A percentile compares a stretch with the other conserved stretches of the same genome.
Conservation (phyloP, 2,888 invertebrate genomes). For the Branchipolynoe longqiensis region DNA sequence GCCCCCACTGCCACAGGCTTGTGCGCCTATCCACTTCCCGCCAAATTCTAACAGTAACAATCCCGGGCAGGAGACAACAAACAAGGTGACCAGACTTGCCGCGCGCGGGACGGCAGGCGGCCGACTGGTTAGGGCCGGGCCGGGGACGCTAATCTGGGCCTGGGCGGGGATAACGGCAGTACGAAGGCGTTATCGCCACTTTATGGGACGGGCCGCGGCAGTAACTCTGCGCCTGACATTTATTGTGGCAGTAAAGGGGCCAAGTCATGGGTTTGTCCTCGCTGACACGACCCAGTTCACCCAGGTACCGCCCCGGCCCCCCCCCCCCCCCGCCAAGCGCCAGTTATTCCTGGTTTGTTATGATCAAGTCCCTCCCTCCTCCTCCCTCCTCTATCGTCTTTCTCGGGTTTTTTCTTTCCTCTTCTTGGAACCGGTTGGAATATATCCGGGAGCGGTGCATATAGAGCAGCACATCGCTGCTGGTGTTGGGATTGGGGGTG, state of each 20-base stretch:
- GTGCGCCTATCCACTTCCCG: too few relatives aligned
- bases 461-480: too few relatives aligned
- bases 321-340: too few relatives aligned
- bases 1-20: too few relatives aligned
- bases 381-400: too few relatives aligned
- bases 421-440: slow-evolving; percentile 14
- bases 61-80: background rate
- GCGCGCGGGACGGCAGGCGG: slow-evolving; percentile 6
- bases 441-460: too few relatives aligned
- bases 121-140: background rate
- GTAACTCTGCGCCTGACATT: slow-evolving; percentile 55
- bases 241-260: slow-evolving; percentile 54
- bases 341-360: too few relatives aligned
- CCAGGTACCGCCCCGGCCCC: slow-evolving; percentile 28
- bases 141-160: slow-evolving; percentile 12
- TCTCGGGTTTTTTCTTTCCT: too few relatives aligned
- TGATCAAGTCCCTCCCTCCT: too few relatives aligned
- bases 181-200: slow-evolving; percentile 37
- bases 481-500: too few relatives aligned
- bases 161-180: slow-evolving; percentile 25
- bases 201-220: slow-evolving; percentile 42
- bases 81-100: background rate
- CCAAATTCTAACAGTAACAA: too few relatives aligned
- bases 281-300: slow-evolving; percentile 55
- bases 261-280: slow-evolving; percentile 54